Conservation (phyloP, 2,888 invertebrate species). For the Zelleria hepariella region DNA sequence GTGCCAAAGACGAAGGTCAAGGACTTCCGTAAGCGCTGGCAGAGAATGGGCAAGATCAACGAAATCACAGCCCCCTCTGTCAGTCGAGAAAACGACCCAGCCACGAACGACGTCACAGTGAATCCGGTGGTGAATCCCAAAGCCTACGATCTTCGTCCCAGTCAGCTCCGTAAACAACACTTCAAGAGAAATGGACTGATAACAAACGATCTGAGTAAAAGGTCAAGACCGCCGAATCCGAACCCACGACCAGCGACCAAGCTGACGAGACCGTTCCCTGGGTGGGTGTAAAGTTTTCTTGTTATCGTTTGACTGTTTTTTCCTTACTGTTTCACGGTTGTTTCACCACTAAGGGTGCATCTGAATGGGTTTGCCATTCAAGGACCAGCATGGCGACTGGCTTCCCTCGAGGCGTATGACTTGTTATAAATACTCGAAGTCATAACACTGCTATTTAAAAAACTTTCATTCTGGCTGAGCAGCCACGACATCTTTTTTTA, state of each 20-base stretch:
- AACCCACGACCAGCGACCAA: conserved; percentile 22
- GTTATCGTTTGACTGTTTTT: not conserved
- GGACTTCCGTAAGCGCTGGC: conserved; percentile 58
- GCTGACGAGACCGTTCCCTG: conserved; percentile 58
- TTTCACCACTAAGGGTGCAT: too few species aligned
- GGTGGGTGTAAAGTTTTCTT: conserved; percentile 40
- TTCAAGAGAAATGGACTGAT: conserved; percentile 26
- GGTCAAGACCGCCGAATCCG: conserved; percentile 30
- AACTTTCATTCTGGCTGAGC: too few species aligned
- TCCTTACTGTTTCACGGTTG: too few species aligned
- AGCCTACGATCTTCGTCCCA: conserved; percentile 47
- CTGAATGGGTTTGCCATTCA: too few species aligned
- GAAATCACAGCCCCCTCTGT: conserved; percentile 64
- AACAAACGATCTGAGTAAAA: conserved; percentile 43
- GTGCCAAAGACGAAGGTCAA: conserved; percentile 60
- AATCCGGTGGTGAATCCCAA: conserved; percentile 46
- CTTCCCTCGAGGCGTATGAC: too few species aligned
- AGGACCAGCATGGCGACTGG: too few species aligned
- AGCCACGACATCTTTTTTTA: too few species aligned
- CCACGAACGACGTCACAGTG: conserved; percentile 44
- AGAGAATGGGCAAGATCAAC: conserved; percentile 64
- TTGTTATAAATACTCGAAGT: too few species aligned
- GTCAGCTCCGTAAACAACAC: conserved; percentile 22
- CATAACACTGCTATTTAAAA: too few species aligned
- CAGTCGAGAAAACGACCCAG: conserved; percentile 49